Base-by-base conservation (phyloP, 2,888 invertebrate genomes). In the Busseola fusca region DNA sequence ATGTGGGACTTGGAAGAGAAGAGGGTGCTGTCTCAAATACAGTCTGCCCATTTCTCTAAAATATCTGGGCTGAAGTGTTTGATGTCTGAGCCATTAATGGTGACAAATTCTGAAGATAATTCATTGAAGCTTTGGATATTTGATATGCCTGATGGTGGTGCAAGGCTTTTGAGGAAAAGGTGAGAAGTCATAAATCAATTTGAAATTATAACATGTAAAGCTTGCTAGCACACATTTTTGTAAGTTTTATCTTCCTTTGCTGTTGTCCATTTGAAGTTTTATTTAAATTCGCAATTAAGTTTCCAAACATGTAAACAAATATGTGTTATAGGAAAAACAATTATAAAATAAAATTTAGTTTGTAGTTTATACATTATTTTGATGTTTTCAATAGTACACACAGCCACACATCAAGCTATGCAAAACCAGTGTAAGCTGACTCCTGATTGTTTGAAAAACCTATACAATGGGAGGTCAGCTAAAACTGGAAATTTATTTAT, bases 21-120 rank as follows among this genome's bases (percentile, higher is more conserved):
- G 79, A 96, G 97, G 89, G 96, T 99, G 0, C 96, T 97, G 70
- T 97, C 98, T 75, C 99, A 99, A 92, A 93, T 99, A 30, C 95
- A 97, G 64, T 95, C 96, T 57, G 98, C 98, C 1, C 99, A 99
- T 90, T 95, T 96, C 60, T 96, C 95, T 1, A 92, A 97, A 18
- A 97, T 99, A 5, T 97, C 97, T 16, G 98, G 99, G 0, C 93
- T 99, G 85, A 96, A 97, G 82, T 99, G 98, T 93, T 95, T 99
- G 62, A 97, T 98, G 62, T 97, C 97, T 71, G 99, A 99, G 91
- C 99, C 99, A 0, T 92, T 99, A 0, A 96, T 99, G 92, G 96
- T 99, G 2, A 98, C 99, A 0, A 98, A 98, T 18, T 98, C 99
- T 0, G 96, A 97, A n/a, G 99, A 99, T 88, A 99, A 99, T 91